These are phyloP conservation scores for Xestia rhomboidea DNA, from an alignment of 2,888 invertebrate species.

Conservation along the genomic window DNA sequence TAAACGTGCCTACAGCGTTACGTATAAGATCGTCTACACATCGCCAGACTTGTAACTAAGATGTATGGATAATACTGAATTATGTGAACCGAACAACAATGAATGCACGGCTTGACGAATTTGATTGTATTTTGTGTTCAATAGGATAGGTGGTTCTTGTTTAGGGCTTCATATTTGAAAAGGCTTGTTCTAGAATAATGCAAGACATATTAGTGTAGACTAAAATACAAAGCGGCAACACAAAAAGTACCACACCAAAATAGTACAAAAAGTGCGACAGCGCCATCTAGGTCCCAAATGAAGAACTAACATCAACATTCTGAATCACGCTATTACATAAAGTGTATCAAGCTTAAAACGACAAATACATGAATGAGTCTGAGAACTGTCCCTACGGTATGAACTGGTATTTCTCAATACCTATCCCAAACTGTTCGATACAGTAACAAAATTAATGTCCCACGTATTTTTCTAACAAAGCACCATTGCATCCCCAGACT, in stretches of 20 bases:
- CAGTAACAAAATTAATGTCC: neutral
- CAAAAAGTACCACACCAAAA: no score
- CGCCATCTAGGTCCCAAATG: no score
- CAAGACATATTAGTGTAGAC: neutral
- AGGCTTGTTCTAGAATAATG: neutral
- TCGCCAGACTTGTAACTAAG: slow-evolving; percentile 62
- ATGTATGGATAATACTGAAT: slow-evolving; percentile 63
- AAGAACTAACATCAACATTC: no score
- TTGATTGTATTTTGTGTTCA: slow-evolving; percentile 36
- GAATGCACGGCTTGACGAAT: slow-evolving; percentile 45
- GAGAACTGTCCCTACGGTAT: neutral
- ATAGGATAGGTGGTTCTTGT: neutral
- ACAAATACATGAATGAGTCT: neutral
- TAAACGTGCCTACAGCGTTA: slow-evolving; percentile 65
- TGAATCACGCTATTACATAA: no score
- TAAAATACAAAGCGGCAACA: no score
- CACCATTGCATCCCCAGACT: neutral
- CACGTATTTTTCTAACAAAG: neutral
- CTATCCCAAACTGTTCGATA: neutral
- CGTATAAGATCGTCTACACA: slow-evolving; percentile 63
- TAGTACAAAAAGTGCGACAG: no score
- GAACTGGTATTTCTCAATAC: neutral
- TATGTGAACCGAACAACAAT: slow-evolving; percentile 62
- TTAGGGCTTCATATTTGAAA: neutral
- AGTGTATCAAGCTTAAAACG: no score